Evolutionary conservation across 2,797 vertebrate species (phyloP).

Genomic region (Poecilia picta): DNA sequence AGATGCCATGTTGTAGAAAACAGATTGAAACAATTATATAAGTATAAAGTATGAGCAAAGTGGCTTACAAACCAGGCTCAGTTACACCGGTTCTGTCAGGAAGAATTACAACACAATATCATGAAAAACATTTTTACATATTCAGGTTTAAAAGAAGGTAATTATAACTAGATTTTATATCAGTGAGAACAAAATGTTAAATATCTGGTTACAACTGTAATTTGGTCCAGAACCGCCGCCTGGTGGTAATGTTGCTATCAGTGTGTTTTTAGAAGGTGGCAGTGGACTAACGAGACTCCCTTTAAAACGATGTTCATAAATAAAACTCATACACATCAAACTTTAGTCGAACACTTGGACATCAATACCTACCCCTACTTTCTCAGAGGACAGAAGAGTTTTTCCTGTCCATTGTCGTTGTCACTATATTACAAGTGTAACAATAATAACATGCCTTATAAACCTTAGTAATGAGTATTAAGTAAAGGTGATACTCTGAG

Average conservation of each 20-base stretch:
- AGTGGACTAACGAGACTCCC: neutral
- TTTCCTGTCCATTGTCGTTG: neutral
- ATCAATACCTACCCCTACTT: neutral
- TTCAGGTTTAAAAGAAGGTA: neutral
- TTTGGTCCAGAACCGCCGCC: neutral
- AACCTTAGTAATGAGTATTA: neutral
- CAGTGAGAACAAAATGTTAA: neutral
- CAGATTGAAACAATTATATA: neutral
- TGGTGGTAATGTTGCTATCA: neutral
- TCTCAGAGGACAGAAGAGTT: neutral
- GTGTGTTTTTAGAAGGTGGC: neutral
- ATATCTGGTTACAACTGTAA: neutral
- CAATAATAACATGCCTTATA: slow-evolving; percentile 1
- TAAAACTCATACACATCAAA: neutral
- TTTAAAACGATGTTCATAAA: neutral
- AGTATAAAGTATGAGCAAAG: neutral
- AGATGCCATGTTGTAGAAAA: neutral
- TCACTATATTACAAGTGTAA: neutral
- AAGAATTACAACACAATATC: neutral
- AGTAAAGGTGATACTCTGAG: neutral
- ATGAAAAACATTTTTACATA: neutral
- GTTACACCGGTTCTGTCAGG: neutral
- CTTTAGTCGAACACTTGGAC: neutral
- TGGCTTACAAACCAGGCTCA: neutral
- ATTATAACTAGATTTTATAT: neutral